These are phyloP conservation scores for Drosophila algonquin DNA, from an alignment of 2,888 invertebrate species.

Conservation along the genomic window DNA sequence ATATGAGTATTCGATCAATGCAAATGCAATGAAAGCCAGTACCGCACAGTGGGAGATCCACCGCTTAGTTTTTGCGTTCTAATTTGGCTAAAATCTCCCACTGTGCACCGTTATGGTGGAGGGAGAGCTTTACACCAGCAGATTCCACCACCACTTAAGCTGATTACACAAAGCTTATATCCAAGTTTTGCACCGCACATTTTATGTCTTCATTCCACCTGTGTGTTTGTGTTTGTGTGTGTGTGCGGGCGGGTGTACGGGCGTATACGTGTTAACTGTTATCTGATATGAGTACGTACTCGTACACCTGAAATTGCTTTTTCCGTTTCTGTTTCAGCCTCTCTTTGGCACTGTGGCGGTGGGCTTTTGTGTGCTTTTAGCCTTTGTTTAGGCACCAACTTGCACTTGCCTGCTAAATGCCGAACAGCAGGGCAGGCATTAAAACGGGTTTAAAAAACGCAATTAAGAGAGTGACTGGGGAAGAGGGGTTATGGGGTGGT, in stretches of 20 bases:
- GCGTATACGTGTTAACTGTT: constrained; percentile 1
- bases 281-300: background rate
- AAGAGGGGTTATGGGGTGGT: constrained; percentile 19
- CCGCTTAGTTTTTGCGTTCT: background rate
- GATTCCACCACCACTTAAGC: background rate
- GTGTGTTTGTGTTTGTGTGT: background rate
- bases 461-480: constrained; percentile 36
- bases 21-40: background rate
- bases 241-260: background rate
- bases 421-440: constrained; percentile 28
- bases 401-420: constrained; percentile 73
- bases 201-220: too few species aligned
- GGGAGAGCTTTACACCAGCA: background rate
- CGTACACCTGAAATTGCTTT: background rate
- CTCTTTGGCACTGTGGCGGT: background rate
- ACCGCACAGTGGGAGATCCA: background rate
- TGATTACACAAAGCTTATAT: background rate
- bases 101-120: background rate
- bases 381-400: constrained; percentile 38
- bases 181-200: constrained; percentile 3
- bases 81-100: background rate
- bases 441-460: constrained; percentile 60
- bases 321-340: constrained; percentile 19
- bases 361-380: constrained; percentile 1
- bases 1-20: background rate